phyloP scores from a whole-genome alignment of 2,797 vertebrate species.

The Amniataba percoides region DNA sequence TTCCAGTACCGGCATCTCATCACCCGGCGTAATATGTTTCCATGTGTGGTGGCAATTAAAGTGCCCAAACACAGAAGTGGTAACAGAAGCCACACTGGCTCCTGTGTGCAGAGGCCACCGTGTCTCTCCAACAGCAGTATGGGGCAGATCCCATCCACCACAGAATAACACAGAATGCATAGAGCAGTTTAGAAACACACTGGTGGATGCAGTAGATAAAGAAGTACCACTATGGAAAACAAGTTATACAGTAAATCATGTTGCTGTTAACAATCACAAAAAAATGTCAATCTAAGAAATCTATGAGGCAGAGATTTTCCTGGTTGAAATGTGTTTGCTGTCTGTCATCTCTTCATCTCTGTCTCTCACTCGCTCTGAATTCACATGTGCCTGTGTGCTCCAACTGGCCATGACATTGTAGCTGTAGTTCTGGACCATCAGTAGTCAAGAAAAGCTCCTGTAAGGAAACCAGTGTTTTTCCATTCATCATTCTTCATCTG shows the following conservation, averaged over 20 bases:
- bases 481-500: conserved; percentile 30
- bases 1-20: conserved; percentile 82
- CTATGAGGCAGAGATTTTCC: background rate
- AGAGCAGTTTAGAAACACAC: background rate
- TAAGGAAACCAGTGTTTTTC: conserved; percentile 42
- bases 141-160: conserved; percentile 26
- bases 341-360: background rate
- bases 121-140: conserved; percentile 56
- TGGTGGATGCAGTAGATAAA: background rate
- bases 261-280: background rate
- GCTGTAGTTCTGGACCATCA: conserved; percentile 35
- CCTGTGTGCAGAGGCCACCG: conserved; percentile 63
- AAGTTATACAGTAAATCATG: background rate
- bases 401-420: conserved; percentile 20
- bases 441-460: conserved; percentile 30
- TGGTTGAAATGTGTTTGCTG: background rate
- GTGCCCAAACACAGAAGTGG: conserved; percentile 72
- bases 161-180: conserved; percentile 14
- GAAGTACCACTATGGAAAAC: background rate
- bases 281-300: background rate
- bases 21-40: conserved; percentile 80
- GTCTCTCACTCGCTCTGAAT: conserved; percentile 4
- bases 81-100: conserved; percentile 77
- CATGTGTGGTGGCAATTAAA: conserved; percentile 82
- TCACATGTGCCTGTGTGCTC: conserved; percentile 29